These are phyloP conservation scores for Lagodon rhomboides DNA, from an alignment of 2,797 vertebrate species.

Conservation along the genomic window DNA sequence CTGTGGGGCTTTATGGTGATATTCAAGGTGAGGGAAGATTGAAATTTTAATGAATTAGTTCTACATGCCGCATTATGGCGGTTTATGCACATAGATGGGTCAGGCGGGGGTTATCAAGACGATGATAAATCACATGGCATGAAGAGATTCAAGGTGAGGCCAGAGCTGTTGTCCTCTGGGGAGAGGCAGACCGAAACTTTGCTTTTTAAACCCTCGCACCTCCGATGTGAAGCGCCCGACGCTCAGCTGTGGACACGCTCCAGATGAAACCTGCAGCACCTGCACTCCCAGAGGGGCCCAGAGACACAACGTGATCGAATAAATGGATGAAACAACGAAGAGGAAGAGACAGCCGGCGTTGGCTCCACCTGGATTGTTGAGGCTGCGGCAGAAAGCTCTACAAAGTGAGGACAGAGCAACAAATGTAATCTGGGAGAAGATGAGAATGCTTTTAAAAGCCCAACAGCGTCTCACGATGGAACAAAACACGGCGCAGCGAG, in stretches of 20 bases:
- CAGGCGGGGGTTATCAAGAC: constrained; percentile 5
- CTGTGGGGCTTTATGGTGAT: constrained; percentile 40
- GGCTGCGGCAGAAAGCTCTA: neutral
- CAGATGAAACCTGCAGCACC: neutral
- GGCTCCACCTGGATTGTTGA: neutral
- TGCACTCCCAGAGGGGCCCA: neutral
- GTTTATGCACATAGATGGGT: constrained; percentile 34
- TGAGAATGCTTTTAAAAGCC: constrained; percentile 25
- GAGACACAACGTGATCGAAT: constrained; percentile 11
- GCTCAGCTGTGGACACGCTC: neutral
- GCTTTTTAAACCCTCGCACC: constrained; percentile 22
- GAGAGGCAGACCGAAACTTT: constrained; percentile 31
- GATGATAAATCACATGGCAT: constrained; percentile 27
- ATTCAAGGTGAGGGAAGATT: constrained; percentile 68
- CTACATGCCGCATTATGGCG: constrained; percentile 26
- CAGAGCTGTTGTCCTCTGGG: constrained; percentile 9
- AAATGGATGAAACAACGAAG: constrained; percentile 28
- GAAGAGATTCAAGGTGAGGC: constrained; percentile 42
- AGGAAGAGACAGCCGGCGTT: constrained; percentile 18
- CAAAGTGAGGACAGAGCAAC: constrained; percentile 3
- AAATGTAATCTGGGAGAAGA: constrained; percentile 41
- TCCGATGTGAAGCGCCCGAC: neutral
- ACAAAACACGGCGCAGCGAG: neutral
- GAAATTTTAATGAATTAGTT: constrained; percentile 62
- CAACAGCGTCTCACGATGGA: neutral